Base-by-base conservation (phyloP, 2,888 invertebrate genomes). In the Synergus laeviventris region DNA sequence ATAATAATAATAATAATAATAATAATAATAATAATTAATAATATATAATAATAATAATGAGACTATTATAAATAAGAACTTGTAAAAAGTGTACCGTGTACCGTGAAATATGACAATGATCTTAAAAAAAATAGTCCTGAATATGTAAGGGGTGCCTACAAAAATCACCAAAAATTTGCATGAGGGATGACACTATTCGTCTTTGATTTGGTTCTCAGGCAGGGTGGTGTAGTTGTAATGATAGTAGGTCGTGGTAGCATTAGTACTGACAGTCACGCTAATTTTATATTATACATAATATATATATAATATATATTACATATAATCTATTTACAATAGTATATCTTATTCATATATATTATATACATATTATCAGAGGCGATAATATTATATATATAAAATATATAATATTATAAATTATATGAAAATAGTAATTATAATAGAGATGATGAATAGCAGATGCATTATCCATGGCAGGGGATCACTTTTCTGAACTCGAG, bases 401-500 rank as follows among this genome's bases (percentile, higher is more conserved):
- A 81, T 79, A 80, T 78, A 80, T 80, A 78, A 78, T 76, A 76
- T 80, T 81, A 78, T 78, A 81, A 78, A 80, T 80, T 76, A 80
- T 80, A 78, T 82, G 79, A 82, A 76, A 82, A 79, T 76, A 81
- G 78, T 76, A 76, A 76, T 78, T 60, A 79, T 79, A 80, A 80
- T 79, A 74, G 73, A 79, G 79, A 80, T 75, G 79, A 77, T 80
- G 78, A 76, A 77, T 77, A 49, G 45, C 42, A 76, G 77, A 80
- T 78, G 75, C 76, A 79, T 86, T 81, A 83, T 88, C 85, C 86
- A 74, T 84, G 86, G 89, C 87, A 89, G 88, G 87, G 87, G 91
- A 91, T 91, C 91, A 91, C 91, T 91, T 91, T 86, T 91, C 91
- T 83, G 89, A 88, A 86, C 87, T 90, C 83, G 90, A 89, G 80